Conservation (phyloP, 2,113 vertebrate genomes). For the Amazona guildingii region DNA sequence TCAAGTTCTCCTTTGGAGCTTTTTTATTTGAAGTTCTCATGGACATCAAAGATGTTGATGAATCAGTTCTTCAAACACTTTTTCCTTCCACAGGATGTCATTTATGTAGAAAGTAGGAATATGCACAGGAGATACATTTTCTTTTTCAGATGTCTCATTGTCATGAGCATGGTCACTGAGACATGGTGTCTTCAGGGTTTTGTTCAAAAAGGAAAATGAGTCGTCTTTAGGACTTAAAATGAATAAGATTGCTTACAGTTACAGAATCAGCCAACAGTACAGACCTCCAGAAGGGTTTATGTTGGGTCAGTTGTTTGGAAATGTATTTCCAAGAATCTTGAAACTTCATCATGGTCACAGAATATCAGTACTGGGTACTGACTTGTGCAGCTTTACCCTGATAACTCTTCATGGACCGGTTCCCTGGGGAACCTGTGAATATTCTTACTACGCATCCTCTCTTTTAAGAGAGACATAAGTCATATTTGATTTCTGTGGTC, state of each 20-base stretch:
- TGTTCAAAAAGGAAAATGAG: background rate
- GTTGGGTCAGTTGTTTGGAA: background rate
- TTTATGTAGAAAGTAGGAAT: background rate
- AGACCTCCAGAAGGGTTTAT: background rate
- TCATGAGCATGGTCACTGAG: background rate
- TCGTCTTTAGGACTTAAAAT: background rate
- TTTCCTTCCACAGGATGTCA: background rate
- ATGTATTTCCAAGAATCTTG: background rate
- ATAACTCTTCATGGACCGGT: background rate
- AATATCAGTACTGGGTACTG: background rate
- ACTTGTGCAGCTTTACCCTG: background rate
- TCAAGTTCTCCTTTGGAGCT: background rate
- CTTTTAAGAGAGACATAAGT: background rate
- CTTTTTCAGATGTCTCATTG: background rate
- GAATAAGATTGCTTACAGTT: background rate
- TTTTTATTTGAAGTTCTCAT: slow-evolving; percentile 15
- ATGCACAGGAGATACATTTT: background rate
- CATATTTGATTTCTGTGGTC: background rate
- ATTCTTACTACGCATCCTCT: background rate
- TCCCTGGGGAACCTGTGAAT: background rate
- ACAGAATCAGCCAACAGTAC: background rate
- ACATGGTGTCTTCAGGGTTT: background rate
- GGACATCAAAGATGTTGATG: slow-evolving; percentile 24
- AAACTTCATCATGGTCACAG: background rate
- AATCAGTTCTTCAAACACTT: slow-evolving; percentile 8